phyloP scores from a whole-genome alignment of 2,888 invertebrate species.

The Nemoura dubitans region DNA sequence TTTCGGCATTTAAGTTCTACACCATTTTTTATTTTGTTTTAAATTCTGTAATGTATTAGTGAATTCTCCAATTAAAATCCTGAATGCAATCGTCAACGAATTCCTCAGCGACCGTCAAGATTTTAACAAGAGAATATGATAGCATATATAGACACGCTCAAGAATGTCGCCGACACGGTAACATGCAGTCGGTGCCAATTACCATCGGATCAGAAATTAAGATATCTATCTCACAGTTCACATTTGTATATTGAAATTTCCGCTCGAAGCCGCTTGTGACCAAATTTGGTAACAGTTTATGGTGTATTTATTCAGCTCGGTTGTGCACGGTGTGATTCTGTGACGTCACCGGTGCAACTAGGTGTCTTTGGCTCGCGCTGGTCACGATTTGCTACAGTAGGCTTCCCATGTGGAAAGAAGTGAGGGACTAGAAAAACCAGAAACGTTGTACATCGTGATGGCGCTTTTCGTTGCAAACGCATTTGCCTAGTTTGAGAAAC shows the following conservation, averaged over 20 bases:
- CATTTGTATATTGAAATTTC: neutral
- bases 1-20: too few relatives aligned
- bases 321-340: neutral
- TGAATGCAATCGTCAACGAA: too few relatives aligned
- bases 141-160: neutral
- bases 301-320: neutral
- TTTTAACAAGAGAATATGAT: too few relatives aligned
- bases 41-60: too few relatives aligned
- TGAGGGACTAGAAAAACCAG: neutral
- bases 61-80: too few relatives aligned
- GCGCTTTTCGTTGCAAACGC: too few relatives aligned
- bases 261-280: neutral
- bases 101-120: too few relatives aligned
- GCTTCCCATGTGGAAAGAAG: neutral
- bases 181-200: neutral
- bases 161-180: neutral
- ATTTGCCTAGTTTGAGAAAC: too few relatives aligned
- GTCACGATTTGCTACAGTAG: too few relatives aligned
- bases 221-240: neutral
- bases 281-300: neutral
- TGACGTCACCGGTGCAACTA: neutral
- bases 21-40: too few relatives aligned
- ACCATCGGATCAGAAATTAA: neutral
- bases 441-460: too few relatives aligned
- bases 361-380: neutral